Base-by-base conservation (phyloP, 1,140 invertebrate species). In the Chelonus insularis region DNA sequence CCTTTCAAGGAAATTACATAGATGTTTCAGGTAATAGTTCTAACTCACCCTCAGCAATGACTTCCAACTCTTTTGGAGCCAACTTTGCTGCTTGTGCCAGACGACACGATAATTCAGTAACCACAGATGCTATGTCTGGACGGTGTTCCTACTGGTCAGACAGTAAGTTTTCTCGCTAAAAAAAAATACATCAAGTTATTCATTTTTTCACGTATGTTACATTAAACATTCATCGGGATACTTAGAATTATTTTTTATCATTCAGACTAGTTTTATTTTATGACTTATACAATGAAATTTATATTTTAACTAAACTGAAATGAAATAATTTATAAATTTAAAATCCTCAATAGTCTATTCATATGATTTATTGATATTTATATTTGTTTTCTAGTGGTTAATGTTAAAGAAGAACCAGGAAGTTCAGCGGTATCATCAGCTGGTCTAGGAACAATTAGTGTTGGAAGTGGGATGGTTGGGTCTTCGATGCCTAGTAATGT, bases 1-100 rank as follows among this genome's bases (percentile, higher is more conserved):
- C 73, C 65, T 78, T 79, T 81, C 72, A 78, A 81, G 73, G 74
- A 61, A 78, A 79, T 75, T 80, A 76, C 65, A 68, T 79, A 51
- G 73, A 78, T 70, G 77, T 82, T 79, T 65, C 77, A 78, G 78
- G 74, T 62, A 69, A 70, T 23, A 71, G 67, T 16, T 62, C 71
- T 12, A 70, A 69, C 41, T 70, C 77, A 52, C 43, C 78, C 63
- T 63, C 67, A 48, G 60, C 79, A 52, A 74, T 74, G 78, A 65
- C 75, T 58, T 37, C 74, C 67, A 52, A 69, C 8, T 70, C 74
- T 12, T 79, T 78, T 36, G 69, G 72, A 1, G 70, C 68, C 7
- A 68, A 70, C 11, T 76, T 78, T 32, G 52, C 72, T 4, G 56
- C 68, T 1, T 80, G 74, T 34, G 56, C 65, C 9, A 75, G 76